Evolutionary conservation across 2,113 vertebrate species (phyloP).

Genomic region (Tautogolabrus adspersus): DNA sequence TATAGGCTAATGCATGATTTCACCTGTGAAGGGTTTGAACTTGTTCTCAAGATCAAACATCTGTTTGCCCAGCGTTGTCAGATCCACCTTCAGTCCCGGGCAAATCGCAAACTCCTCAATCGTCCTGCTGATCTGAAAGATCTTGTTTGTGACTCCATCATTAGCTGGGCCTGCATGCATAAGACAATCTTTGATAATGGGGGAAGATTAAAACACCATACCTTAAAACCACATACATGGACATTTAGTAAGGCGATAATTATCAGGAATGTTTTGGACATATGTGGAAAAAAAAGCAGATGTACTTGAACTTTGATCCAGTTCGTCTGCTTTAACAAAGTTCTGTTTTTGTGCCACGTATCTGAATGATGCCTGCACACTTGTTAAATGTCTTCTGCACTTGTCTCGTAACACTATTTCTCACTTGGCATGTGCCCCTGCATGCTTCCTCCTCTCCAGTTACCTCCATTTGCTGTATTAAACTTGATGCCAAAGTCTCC

Average conservation of each 20-base stretch:
- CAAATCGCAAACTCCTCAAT: constrained; percentile 96
- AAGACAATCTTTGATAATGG: not conserved
- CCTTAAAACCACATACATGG: not conserved
- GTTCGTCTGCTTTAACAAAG: constrained; percentile 7
- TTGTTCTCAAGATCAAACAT: constrained; percentile 98
- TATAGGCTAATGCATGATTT: not conserved
- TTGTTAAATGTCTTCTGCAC: constrained; percentile 43
- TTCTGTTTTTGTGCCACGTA: constrained; percentile 10
- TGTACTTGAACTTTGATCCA: constrained; percentile 14
- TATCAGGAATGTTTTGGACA: not conserved
- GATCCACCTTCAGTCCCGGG: constrained; percentile 91
- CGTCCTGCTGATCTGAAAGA: constrained; percentile 96
- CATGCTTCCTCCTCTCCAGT: constrained; percentile 51
- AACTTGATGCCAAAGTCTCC: constrained; percentile 98
- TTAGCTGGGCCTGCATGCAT: constrained; percentile 81
- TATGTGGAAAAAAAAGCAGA: not conserved
- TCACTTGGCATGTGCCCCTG: constrained; percentile 34
- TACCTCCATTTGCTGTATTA: constrained; percentile 95
- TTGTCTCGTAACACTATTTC: constrained; percentile 58
- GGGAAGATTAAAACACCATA: too few relatives aligned
- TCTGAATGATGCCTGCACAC: constrained; percentile 10
- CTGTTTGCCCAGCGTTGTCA: constrained; percentile 92
- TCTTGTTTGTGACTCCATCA: constrained; percentile 90
- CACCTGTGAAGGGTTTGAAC: constrained; percentile 98
- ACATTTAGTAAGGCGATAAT: not conserved